Base-by-base conservation (phyloP, 2,113 vertebrate species). In the Scatophagus argus region DNA sequence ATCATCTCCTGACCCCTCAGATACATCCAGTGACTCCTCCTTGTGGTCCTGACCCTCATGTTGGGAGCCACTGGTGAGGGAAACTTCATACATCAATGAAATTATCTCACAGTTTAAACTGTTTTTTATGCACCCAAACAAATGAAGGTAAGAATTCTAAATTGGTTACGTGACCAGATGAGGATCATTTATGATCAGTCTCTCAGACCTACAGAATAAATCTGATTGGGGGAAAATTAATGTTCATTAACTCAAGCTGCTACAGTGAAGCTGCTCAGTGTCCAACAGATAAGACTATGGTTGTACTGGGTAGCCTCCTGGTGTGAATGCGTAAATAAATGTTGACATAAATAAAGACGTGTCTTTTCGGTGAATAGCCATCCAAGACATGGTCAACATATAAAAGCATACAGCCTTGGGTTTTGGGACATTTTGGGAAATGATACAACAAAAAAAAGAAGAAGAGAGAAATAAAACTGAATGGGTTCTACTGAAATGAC, bases 391-490 rank as follows among this genome's bases (percentile, higher is more conserved):
- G 17, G 23, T 46, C 9, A 49, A 55, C 74, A 46, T 49, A 36
- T n/a, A 78, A 61, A 60, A 55, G 10, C 38, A 55, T 23, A 38
- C 36, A 25, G 17, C 60, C 29, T 47, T 73, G 51, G 61, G 52
- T 58, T 73, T 68, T 64, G 54, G 72, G 44, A 39, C 47, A 41
- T 49, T 75, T 69, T 32, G 51, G 31, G 68, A 76, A 77, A 75
- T 80, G 36, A 83, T 39, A 59, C 11, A 73, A 83, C 49, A 39
- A 63, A 55, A 79, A 81, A 79, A 6, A 67, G 59, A 79, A 81
- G 77, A 6, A 67, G 69, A 55, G 32, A 73, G 58, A 62, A 79
- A 63, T 25, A 83, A 83, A 85, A 75, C 44, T 56, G 51, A 87
- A 87, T 63, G 55, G 39, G 25, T 52, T 77, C 64, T 23, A 32